These are phyloP conservation scores for Gobionotothen gibberifrons DNA, from an alignment of 2,797 vertebrate species.

Conservation along the genomic window DNA sequence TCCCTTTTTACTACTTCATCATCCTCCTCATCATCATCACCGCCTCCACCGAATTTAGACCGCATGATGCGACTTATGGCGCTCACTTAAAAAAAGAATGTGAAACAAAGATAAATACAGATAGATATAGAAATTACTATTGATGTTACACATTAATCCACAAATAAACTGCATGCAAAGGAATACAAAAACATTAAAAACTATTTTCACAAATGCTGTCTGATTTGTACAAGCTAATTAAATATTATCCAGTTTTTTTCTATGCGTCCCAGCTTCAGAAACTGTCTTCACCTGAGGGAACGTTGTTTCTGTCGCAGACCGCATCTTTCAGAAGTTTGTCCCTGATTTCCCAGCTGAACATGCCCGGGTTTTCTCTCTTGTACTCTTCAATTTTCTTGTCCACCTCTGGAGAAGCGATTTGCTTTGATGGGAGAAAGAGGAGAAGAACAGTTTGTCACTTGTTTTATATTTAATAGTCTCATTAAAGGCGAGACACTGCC, in stretches of 20 bases:
- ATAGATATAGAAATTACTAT: not conserved
- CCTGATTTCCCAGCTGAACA: slow-evolving; percentile 99
- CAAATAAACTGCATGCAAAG: not conserved
- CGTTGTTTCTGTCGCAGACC: slow-evolving; percentile 96
- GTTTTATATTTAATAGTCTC: not conserved
- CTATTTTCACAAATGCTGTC: not conserved
- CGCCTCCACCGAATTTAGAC: slow-evolving; percentile 96
- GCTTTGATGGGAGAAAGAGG: slow-evolving; percentile 81
- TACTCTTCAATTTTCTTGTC: slow-evolving; percentile 99
- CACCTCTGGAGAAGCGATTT: slow-evolving; percentile 94
- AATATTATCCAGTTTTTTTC: not conserved
- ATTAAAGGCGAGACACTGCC: not conserved
- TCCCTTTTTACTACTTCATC: slow-evolving; percentile 94
- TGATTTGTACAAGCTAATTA: not conserved
- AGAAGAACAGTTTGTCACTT: not conserved
- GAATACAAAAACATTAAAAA: not conserved
- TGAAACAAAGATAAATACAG: too few relatives aligned
- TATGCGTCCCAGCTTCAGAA: not conserved
- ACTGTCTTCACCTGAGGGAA: slow-evolving; percentile 90
- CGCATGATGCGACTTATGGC: slow-evolving; percentile 97
- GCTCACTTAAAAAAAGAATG: slow-evolving; percentile 85
- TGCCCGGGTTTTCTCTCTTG: slow-evolving; percentile 96
- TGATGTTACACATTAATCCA: not conserved
- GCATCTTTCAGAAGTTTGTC: slow-evolving; percentile 97
- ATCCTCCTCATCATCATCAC: slow-evolving; percentile 96